phyloP scores from a whole-genome alignment of 2,797 vertebrate genomes.

The Lerista edwardsae region DNA sequence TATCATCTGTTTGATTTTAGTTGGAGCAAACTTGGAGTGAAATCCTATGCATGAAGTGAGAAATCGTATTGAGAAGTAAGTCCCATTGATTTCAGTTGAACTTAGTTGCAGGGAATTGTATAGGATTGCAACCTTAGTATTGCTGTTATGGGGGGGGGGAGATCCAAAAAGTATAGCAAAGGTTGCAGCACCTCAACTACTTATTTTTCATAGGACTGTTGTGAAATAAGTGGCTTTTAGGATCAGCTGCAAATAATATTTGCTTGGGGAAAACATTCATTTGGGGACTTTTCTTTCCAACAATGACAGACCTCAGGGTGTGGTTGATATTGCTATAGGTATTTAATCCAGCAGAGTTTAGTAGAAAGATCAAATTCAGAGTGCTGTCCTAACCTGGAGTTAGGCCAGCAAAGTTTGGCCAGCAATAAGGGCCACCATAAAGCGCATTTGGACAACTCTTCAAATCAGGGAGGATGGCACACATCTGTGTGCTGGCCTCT shows the following conservation, averaged over 20 bases:
- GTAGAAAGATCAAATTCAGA: conserved; percentile 31
- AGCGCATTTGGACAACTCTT: too few species aligned
- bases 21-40: background rate
- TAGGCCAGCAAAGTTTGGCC: too few species aligned
- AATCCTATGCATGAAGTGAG: too few species aligned
- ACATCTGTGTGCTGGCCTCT: too few species aligned
- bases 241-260: conserved; percentile 21
- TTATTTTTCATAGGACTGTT: too few species aligned
- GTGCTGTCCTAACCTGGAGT: too few species aligned
- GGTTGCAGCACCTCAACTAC: background rate
- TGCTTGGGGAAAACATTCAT: background rate
- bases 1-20: conserved; percentile 5
- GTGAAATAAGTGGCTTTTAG: conserved; percentile 11
- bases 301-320: background rate
- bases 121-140: background rate
- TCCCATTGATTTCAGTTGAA: too few species aligned
- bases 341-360: conserved; percentile 31
- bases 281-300: background rate
- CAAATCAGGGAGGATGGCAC: too few species aligned
- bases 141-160: background rate
- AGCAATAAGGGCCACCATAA: too few species aligned
- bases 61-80: too few species aligned
- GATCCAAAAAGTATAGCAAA: conserved; percentile 22
- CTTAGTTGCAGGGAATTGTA: background rate
- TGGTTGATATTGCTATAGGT: conserved; percentile 27